Evolutionary conservation across 37 sponge, comb jelly and placozoan genomes (phyloP).

Genomic region (Crambe crambe): DNA sequence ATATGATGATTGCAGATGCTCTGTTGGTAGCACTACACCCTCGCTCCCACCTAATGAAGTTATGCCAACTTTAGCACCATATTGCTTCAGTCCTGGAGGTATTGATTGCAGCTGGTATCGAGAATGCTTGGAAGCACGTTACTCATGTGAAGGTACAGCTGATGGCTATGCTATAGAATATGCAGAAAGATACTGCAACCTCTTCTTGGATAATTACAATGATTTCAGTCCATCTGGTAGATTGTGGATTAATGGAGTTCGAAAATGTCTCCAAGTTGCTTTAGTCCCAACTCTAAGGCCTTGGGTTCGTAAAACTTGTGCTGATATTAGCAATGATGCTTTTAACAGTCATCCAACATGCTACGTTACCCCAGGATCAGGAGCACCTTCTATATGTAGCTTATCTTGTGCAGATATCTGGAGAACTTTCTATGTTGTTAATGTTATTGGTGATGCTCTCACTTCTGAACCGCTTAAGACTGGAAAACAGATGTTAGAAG

Average conservation of each 20-base stretch:
- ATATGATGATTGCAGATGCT: constrained; percentile 20
- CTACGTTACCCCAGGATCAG: constrained; percentile 24
- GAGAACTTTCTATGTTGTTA: constrained; percentile 25
- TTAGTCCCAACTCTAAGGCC: constrained; percentile 47
- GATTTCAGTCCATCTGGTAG: constrained; percentile 30
- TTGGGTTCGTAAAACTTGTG: constrained; percentile 34
- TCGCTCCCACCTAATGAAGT: background rate
- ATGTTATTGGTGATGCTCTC: constrained; percentile 19
- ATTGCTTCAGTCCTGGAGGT: constrained; percentile 54
- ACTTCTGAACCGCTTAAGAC: constrained; percentile 19
- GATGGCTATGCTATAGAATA: constrained; percentile 44
- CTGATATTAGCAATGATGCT: constrained; percentile 23
- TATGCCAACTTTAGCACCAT: constrained; percentile 8
- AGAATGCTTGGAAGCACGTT: constrained; percentile 43
- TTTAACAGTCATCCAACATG: constrained; percentile 39
- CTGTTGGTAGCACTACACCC: background rate
- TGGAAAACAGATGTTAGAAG: constrained; percentile 20
- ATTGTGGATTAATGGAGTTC: constrained; percentile 39
- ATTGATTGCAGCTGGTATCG: constrained; percentile 51
- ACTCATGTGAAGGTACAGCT: constrained; percentile 25
- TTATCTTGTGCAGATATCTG: constrained; percentile 14
- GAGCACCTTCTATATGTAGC: constrained; percentile 38
- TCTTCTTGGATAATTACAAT: constrained; percentile 21
- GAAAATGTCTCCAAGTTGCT: constrained; percentile 38
- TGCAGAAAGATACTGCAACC: constrained; percentile 49